These are phyloP conservation scores for Holotrichia oblita DNA, from an alignment of 1,140 invertebrate genomes.

Conservation along the genomic window DNA sequence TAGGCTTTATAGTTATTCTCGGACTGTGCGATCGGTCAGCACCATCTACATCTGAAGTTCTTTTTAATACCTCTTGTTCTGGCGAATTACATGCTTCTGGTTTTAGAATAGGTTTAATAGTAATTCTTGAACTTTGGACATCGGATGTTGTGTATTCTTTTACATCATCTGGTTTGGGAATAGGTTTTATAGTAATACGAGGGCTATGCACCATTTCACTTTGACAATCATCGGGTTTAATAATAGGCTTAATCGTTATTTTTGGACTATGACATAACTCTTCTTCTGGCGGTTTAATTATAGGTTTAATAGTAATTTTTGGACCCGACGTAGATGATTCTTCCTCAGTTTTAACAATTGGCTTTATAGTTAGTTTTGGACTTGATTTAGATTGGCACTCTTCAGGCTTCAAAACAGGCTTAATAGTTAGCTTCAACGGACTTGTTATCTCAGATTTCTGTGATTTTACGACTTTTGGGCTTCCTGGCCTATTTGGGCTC, in stretches of 20 bases:
- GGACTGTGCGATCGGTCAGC: slow-evolving; percentile 50
- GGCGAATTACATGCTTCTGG: slow-evolving; percentile 45
- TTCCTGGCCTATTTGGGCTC: slow-evolving; percentile 25
- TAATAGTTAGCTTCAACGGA: slow-evolving; percentile 58
- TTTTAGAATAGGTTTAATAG: slow-evolving; percentile 53
- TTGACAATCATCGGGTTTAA: slow-evolving; percentile 41
- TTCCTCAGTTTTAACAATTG: slow-evolving; percentile 54
- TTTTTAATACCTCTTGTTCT: slow-evolving; percentile 17
- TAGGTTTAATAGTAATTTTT: slow-evolving; percentile 59
- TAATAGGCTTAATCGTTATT: slow-evolving; percentile 58
- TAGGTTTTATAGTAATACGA: slow-evolving; percentile 56
- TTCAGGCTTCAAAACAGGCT: slow-evolving; percentile 55
- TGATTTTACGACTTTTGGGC: slow-evolving; percentile 47
- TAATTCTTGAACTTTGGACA: slow-evolving; percentile 48
- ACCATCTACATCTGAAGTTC: not conserved
- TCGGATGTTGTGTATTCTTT: slow-evolving; percentile 39
- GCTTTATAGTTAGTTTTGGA: slow-evolving; percentile 59
- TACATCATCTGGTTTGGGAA: slow-evolving; percentile 52
- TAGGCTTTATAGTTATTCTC: slow-evolving; percentile 59
- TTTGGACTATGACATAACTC: slow-evolving; percentile 52
- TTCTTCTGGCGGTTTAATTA: slow-evolving; percentile 53
- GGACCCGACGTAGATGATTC: slow-evolving; percentile 47
- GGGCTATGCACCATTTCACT: slow-evolving; percentile 50
- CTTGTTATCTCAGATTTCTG: slow-evolving; percentile 49
- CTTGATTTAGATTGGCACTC: slow-evolving; percentile 53